phyloP scores from a whole-genome alignment of 2,888 invertebrate species.

The Amblyteles armatorius region DNA sequence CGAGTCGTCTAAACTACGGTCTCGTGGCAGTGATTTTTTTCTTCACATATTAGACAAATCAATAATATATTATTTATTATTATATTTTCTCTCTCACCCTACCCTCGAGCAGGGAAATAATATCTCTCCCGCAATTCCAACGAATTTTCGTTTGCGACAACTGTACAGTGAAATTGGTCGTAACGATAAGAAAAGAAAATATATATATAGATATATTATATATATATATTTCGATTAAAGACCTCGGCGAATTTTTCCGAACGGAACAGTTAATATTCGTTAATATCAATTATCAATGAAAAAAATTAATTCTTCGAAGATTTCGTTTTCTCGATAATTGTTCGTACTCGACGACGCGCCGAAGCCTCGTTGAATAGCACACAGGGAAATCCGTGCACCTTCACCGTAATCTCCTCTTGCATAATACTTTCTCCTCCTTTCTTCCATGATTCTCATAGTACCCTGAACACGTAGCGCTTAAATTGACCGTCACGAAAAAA shows the following conservation, averaged over 20 bases:
- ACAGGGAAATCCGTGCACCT: conserved; percentile 26
- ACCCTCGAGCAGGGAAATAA: conserved; percentile 2
- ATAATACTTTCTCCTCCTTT: conserved; percentile 26
- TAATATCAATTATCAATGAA: not conserved
- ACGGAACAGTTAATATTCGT: not conserved
- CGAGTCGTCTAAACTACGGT: conserved; percentile 68
- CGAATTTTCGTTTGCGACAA: conserved; percentile 27
- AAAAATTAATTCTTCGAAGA: not conserved
- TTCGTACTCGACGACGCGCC: not conserved
- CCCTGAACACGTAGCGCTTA: conserved; percentile 41
- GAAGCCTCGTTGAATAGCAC: conserved; percentile 16
- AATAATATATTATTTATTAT: conserved; percentile 33
- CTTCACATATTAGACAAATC: conserved; percentile 54
- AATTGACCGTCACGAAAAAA: conserved; percentile 23
- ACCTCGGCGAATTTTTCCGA: conserved; percentile 1
- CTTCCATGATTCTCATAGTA: conserved; percentile 1
- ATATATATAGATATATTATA: not conserved
- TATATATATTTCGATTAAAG: not conserved
- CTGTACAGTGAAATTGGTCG: conserved; percentile 27
- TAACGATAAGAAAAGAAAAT: not conserved
- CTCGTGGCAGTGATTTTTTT: conserved; percentile 63
- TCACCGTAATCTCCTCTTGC: conserved; percentile 19
- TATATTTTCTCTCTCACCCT: conserved; percentile 5
- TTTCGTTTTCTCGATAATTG: not conserved
- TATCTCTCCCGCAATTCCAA: conserved; percentile 36